Conservation (phyloP, 2,113 vertebrate species). For the Petromus typicus region DNA sequence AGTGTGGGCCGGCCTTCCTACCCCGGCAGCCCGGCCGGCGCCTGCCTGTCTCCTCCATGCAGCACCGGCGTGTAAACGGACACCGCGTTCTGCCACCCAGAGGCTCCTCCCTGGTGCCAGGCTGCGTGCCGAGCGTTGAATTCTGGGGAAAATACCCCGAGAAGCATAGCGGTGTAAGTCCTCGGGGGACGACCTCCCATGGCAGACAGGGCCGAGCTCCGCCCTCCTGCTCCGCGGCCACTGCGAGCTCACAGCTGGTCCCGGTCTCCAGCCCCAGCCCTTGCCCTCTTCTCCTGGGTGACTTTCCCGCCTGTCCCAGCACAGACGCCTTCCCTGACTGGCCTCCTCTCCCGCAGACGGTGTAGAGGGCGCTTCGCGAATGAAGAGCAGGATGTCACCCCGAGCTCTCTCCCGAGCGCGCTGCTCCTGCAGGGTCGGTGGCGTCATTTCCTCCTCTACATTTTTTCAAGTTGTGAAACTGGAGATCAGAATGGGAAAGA, state of each 20-base stretch:
- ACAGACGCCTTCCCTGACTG: not conserved
- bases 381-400: not conserved
- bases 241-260: accelerated
- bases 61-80: accelerated
- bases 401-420: not conserved
- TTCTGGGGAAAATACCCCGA: accelerated
- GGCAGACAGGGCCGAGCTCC: accelerated
- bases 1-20: accelerated
- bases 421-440: accelerated
- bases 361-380: not conserved
- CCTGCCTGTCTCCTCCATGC: not conserved
- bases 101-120: not conserved
- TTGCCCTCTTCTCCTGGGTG: not conserved
- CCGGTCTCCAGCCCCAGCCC: too few species aligned
- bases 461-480: not conserved
- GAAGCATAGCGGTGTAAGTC: not conserved
- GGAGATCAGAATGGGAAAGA: not conserved
- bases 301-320: not conserved
- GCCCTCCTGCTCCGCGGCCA: too few species aligned
- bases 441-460: accelerated
- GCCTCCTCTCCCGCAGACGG: not conserved
- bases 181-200: too few species aligned
- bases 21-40: not conserved
- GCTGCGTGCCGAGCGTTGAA: not conserved
- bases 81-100: accelerated